Evolutionary conservation across 30 jellyfish, hydroid and myxozoan species (phyloP).

Genomic region (Pseudorhiza aurosa): DNA sequence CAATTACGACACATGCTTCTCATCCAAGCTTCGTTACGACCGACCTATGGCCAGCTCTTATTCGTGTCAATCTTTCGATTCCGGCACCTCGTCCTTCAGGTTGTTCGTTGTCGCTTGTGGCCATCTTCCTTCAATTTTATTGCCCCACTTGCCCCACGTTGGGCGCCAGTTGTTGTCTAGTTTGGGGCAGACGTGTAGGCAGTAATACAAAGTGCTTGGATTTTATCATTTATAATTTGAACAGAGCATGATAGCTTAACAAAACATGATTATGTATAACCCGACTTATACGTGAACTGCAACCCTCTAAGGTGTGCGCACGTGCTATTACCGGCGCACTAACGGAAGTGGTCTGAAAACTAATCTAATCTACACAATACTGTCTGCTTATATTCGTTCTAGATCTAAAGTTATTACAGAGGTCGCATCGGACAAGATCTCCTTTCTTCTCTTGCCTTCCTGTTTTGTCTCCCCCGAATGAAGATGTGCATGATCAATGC

Average conservation of each 20-base stretch:
- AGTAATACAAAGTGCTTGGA: not conserved
- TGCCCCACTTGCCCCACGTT: not conserved
- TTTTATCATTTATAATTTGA: too few relatives aligned
- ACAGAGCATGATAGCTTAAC: not conserved
- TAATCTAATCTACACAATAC: not conserved
- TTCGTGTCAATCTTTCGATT: not conserved
- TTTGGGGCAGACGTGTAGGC: not conserved
- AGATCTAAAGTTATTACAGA: too few relatives aligned
- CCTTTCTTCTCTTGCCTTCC: too few relatives aligned
- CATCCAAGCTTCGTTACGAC: not conserved
- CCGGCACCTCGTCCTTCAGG: not conserved
- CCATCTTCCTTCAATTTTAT: not conserved
- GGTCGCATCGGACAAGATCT: too few relatives aligned
- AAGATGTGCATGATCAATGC: conserved; percentile 67
- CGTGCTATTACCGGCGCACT: not conserved
- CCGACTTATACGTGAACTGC: not conserved
- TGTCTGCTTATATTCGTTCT: too few relatives aligned
- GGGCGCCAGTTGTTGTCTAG: not conserved
- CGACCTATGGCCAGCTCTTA: not conserved
- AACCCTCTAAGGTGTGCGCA: not conserved
- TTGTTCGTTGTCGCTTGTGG: not conserved
- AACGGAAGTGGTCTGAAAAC: not conserved
- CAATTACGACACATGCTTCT: not conserved
- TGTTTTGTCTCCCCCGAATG: conserved; percentile 63
- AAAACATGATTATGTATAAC: too few relatives aligned